Conservation (phyloP, 1,140 invertebrate species). For the Aphaenogaster ashmeadi region DNA sequence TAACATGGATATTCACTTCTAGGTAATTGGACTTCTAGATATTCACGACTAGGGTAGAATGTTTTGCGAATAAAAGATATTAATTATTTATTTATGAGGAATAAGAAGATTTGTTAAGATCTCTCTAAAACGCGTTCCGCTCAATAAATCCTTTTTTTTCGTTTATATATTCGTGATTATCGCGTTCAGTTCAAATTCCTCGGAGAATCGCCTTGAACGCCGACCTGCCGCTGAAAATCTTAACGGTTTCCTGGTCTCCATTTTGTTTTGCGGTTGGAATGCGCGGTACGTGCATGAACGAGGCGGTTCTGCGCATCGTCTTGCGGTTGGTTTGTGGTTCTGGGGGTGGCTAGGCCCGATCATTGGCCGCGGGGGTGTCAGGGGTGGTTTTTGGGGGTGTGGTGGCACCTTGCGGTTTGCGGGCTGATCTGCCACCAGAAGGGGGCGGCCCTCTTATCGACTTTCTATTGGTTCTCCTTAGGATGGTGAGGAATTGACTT, state of each 20-base stretch:
- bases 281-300: conserved; percentile 80
- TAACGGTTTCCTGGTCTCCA: conserved; percentile 79
- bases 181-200: neutral
- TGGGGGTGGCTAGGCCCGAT: conserved; percentile 86
- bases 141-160: neutral
- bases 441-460: conserved; percentile 84
- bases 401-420: conserved; percentile 87
- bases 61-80: neutral
- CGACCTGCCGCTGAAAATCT: conserved; percentile 65
- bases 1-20: neutral
- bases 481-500: conserved; percentile 42
- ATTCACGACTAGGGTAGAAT: neutral
- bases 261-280: conserved; percentile 87
- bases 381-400: conserved; percentile 86
- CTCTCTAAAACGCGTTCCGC: neutral
- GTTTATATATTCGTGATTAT: conserved; percentile 10
- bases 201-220: neutral
- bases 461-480: conserved; percentile 79
- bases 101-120: neutral
- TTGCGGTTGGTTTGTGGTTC: conserved; percentile 87
- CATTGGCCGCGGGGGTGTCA: conserved; percentile 87
- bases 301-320: conserved; percentile 87
- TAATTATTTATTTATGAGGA: conserved; percentile 24
- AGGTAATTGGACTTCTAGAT: too few species aligned
- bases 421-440: conserved; percentile 85